Conservation (phyloP, 2,113 vertebrate species). For the Macaca fascicularis region DNA sequence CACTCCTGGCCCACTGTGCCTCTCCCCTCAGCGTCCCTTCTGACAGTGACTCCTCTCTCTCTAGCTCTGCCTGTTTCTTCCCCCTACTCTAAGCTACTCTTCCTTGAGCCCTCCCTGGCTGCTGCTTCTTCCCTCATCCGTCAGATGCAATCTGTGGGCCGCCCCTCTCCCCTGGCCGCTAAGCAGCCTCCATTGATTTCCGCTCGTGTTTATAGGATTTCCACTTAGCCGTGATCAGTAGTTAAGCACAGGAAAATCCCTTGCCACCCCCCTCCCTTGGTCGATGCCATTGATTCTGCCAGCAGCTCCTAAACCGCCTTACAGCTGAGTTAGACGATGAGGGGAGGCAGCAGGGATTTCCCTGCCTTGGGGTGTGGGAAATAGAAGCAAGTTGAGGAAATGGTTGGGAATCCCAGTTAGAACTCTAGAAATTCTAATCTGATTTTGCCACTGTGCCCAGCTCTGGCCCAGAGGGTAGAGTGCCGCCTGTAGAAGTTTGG, state of each 20-base stretch:
- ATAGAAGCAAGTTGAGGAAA: background rate
- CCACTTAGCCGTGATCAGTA: slow-evolving; percentile 85
- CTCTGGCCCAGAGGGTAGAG: background rate
- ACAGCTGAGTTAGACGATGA: slow-evolving; percentile 80
- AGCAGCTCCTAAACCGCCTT: slow-evolving; percentile 80
- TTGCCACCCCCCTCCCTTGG: slow-evolving; percentile 77
- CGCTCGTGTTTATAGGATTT: slow-evolving; percentile 85
- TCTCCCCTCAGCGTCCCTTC: background rate
- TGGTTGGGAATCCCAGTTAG: slow-evolving; percentile 2
- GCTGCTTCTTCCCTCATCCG: slow-evolving; percentile 67
- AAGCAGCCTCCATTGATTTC: slow-evolving; percentile 85
- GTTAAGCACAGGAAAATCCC: slow-evolving; percentile 84
- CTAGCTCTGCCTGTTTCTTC: background rate
- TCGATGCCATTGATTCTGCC: slow-evolving; percentile 84
- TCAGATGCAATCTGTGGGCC: slow-evolving; percentile 80
- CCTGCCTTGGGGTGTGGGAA: slow-evolving; percentile 55
- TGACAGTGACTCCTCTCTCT: background rate
- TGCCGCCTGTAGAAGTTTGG: background rate
- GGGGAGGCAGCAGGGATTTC: slow-evolving; percentile 73
- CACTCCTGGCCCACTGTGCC: background rate
- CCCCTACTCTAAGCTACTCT: slow-evolving; percentile 5
- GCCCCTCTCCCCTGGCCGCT: slow-evolving; percentile 81
- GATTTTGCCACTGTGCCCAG: background rate
- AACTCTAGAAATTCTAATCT: background rate
- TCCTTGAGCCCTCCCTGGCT: slow-evolving; percentile 40